Evolutionary conservation across 2,888 invertebrate genomes (phyloP).

Genomic region (Oscheius sp.): DNA sequence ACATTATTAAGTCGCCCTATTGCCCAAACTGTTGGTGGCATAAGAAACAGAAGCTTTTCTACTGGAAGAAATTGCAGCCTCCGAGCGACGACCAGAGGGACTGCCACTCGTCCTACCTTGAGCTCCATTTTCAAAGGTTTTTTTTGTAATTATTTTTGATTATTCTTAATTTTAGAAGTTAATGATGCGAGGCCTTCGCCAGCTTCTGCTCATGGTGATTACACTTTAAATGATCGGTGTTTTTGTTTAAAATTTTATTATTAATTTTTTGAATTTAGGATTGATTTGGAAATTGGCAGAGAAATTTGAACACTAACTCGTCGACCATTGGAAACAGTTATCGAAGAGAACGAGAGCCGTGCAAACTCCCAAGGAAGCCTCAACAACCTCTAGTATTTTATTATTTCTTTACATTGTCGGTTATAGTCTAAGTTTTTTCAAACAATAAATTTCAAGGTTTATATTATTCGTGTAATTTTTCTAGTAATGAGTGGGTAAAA

Average conservation of each 20-base stretch:
- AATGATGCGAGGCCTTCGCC: not conserved
- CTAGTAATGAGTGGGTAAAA: too few relatives aligned
- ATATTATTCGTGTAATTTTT: too few relatives aligned
- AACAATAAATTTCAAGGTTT: too few relatives aligned
- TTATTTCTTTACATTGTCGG: too few relatives aligned
- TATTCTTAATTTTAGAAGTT: not conserved
- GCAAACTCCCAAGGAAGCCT: not conserved
- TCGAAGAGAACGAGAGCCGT: too few relatives aligned
- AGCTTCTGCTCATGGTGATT: not conserved
- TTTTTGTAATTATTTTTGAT: too few relatives aligned
- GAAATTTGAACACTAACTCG: conserved; percentile 5
- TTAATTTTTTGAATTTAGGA: not conserved
- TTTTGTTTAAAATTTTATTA: not conserved
- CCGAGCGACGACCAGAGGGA: not conserved
- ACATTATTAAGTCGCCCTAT: not conserved
- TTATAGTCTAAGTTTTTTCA: too few relatives aligned
- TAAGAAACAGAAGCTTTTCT: not conserved
- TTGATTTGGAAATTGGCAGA: conserved; percentile 13
- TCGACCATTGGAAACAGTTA: too few relatives aligned
- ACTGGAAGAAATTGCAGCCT: conserved; percentile 1
- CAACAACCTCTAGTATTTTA: too few relatives aligned
- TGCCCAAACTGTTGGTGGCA: not conserved
- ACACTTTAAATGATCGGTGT: not conserved
- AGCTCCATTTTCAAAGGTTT: too few relatives aligned
- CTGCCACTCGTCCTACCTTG: too few relatives aligned